phyloP scores from a whole-genome alignment of 2,113 vertebrate species.

The Sclerurus mexicanus region DNA sequence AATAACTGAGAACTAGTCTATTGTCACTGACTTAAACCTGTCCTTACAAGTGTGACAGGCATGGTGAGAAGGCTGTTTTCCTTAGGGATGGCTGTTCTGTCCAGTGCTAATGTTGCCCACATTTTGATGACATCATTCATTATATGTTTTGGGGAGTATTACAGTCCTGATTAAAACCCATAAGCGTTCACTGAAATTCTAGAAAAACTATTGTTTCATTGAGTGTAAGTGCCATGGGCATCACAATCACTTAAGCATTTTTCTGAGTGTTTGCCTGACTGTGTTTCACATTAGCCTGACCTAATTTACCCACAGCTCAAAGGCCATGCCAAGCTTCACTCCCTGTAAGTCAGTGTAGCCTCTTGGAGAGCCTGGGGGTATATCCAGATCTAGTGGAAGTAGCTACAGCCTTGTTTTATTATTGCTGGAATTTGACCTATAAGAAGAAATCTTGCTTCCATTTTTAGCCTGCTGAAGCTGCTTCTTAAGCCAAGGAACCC shows the following conservation, averaged over 20 bases:
- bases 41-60: not conserved
- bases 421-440: not conserved
- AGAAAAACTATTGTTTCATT: not conserved
- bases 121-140: not conserved
- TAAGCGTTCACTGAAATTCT: not conserved
- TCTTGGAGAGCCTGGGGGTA: not conserved
- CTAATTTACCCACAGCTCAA: not conserved
- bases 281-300: not conserved
- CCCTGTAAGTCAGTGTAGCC: not conserved
- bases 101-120: not conserved
- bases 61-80: not conserved
- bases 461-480: not conserved
- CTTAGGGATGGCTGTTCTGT: not conserved
- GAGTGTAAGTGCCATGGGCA: not conserved
- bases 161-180: not conserved
- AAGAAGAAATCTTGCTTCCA: not conserved
- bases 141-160: not conserved
- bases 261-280: not conserved
- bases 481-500: not conserved
- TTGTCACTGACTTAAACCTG: not conserved
- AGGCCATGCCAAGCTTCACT: not conserved
- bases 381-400: not conserved
- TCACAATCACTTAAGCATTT: not conserved
- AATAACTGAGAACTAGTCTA: not conserved
- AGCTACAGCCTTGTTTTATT: not conserved